These are phyloP conservation scores for Drosophila mayri DNA, from an alignment of 1,140 invertebrate genomes.

Conservation along the genomic window DNA sequence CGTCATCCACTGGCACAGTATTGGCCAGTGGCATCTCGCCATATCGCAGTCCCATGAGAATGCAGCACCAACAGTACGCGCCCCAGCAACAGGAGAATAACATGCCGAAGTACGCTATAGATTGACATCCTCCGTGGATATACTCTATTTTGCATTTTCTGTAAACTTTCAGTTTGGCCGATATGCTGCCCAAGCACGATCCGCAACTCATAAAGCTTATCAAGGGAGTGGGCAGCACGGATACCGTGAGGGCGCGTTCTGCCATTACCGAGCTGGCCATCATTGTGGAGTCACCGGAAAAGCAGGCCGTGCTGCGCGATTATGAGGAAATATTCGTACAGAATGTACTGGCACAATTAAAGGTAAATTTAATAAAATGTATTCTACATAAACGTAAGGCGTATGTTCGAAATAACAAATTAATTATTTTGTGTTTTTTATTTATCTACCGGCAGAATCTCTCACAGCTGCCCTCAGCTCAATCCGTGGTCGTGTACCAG, in stretches of 20 bases:
- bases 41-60: conserved; percentile 69
- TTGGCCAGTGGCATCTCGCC: conserved; percentile 59
- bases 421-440: background rate
- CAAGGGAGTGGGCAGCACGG: conserved; percentile 71
- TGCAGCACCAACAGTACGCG: conserved; percentile 43
- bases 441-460: conserved; percentile 85
- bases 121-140: background rate
- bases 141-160: background rate
- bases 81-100: conserved; percentile 57
- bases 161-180: conserved; percentile 60
- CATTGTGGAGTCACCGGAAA: conserved; percentile 82
- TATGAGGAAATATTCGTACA: conserved; percentile 85
- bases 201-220: conserved; percentile 81
- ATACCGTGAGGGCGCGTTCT: conserved; percentile 77
- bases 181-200: conserved; percentile 81
- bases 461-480: conserved; percentile 91
- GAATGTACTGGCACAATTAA: conserved; percentile 82
- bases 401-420: background rate
- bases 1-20: conserved; percentile 36
- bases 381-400: background rate
- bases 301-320: conserved; percentile 81
- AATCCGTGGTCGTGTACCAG: conserved; percentile 95
- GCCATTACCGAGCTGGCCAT: conserved; percentile 78
- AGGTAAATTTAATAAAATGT: conserved; percentile 42
- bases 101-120: conserved; percentile 61